Evolutionary conservation across 2,888 invertebrate genomes (phyloP).

Genomic region (Xylota segnis): DNA sequence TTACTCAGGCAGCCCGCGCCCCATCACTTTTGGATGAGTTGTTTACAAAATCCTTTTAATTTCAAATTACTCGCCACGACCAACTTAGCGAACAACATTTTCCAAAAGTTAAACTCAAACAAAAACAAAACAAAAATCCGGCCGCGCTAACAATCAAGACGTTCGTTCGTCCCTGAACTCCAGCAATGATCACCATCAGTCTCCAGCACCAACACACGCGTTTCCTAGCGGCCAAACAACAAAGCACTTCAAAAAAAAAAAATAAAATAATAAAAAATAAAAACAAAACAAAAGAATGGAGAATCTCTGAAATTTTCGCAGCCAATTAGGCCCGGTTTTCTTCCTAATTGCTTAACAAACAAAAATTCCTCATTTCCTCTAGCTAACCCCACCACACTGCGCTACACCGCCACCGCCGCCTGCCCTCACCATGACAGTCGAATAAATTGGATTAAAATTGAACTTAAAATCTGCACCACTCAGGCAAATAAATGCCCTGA

Average conservation of each 20-base stretch:
- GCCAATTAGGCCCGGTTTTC: slow-evolving; percentile 63
- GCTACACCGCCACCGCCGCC: no score
- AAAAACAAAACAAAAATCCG: slow-evolving; percentile 29
- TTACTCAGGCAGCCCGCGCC: slow-evolving; percentile 17
- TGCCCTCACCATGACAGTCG: neutral
- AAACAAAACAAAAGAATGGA: neutral
- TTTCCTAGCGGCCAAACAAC: neutral
- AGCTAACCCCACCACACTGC: neutral
- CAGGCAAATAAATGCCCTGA: slow-evolving; percentile 40
- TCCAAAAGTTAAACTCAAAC: slow-evolving; percentile 27
- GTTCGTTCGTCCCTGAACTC: neutral
- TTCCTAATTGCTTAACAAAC: slow-evolving; percentile 69
- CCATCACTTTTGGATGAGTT: slow-evolving; percentile 16
- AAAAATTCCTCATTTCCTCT: slow-evolving; percentile 35
- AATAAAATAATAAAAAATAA: no score
- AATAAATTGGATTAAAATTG: slow-evolving; percentile 69
- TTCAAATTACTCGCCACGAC: slow-evolving; percentile 3
- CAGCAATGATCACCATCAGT: slow-evolving; percentile 18
- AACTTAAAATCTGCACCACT: slow-evolving; percentile 47
- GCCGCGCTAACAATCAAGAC: slow-evolving; percentile 28
- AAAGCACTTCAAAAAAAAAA: neutral
- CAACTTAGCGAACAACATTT: slow-evolving; percentile 1
- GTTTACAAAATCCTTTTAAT: slow-evolving; percentile 38
- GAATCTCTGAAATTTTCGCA: slow-evolving; percentile 52
- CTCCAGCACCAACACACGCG: neutral